A percentile compares a stretch with the other conserved stretches of the same genome.
Conservation (phyloP, 2,797 vertebrate genomes). For the Lithobates pipiens region DNA sequence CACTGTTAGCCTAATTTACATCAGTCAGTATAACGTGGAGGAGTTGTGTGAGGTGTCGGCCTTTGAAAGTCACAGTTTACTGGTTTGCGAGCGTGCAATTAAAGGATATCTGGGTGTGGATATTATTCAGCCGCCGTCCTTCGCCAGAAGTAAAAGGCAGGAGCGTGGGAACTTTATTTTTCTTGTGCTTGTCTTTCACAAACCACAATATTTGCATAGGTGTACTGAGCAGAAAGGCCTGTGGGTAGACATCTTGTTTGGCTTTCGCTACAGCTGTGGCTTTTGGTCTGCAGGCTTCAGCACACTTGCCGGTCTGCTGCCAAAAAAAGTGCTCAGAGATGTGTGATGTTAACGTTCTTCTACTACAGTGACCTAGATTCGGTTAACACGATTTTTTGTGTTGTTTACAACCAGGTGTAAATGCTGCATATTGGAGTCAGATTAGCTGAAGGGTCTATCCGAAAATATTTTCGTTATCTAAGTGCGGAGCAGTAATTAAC, state of each 20-base stretch:
- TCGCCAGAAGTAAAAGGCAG: neutral
- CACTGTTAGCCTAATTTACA: neutral
- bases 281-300: constrained; percentile 1
- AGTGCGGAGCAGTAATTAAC: neutral
- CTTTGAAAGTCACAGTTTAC: constrained; percentile 8
- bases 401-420: neutral
- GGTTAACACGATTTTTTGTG: neutral
- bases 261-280: neutral
- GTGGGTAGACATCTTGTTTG: neutral
- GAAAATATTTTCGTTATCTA: neutral
- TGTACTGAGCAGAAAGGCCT: constrained; percentile 3
- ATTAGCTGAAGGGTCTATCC: neutral
- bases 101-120: constrained; percentile 52
- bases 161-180: constrained; percentile 45
- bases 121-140: neutral
- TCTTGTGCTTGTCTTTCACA: constrained; percentile 12
- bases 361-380: neutral
- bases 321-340: neutral
- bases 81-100: constrained; percentile 9
- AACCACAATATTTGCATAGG: constrained; percentile 45
- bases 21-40: constrained; percentile 15
- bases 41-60: constrained; percentile 9
- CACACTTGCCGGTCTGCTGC: neutral
- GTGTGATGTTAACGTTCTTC: neutral
- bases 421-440: neutral